Base-by-base conservation (phyloP, 30 jellyfish, hydroid and myxozoan genomes). In the Turritopsis dohrnii region DNA sequence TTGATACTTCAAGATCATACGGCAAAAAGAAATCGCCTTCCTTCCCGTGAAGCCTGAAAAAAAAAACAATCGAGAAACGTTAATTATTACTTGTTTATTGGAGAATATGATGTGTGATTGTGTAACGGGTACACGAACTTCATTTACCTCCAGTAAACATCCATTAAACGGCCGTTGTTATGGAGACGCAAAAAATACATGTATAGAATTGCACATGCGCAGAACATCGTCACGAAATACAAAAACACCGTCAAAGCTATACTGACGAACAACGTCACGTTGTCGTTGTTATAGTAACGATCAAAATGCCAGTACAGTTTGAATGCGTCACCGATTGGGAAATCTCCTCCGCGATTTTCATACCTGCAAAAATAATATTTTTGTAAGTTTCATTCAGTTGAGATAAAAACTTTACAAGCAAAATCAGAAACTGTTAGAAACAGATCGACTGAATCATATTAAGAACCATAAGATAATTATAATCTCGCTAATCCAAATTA, bases 251-350 rank as follows among this genome's bases (percentile, higher is more conserved):
- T 92, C 89, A 92, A 73, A 9, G 90, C 87, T 21, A 88, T 85
- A 83, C 98, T 88, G 87, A 92, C 88, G 65, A 84, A 92, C 66
- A 92, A 71, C 18, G 96, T 81, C 71, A 92, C 96, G 87, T 84
- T 92, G 28, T 76, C 95, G 83, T 92, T 92, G 89, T 86, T 80
- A 83, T 92, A 92, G 88, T 84, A 84, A 52, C 96, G 98, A 74
- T 82, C 52, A 84, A 92, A 92, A 75, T 92, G 98, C 96, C 96
- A 92, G 96, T 88, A 92, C 75, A 92, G 87, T 77, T 92, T 92
- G 88, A 88, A 92, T 18, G 96, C 98, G 76, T 92, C 98, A 29
- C 98, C 98, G 65, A 92, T 92, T 1, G 96, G 96, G 41, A 28
- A 74, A 28, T 65, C 89, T 0, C 95, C 96, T 0, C 98, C 98